phyloP scores from a whole-genome alignment of 2,797 vertebrate genomes.

The Nasua narica region DNA sequence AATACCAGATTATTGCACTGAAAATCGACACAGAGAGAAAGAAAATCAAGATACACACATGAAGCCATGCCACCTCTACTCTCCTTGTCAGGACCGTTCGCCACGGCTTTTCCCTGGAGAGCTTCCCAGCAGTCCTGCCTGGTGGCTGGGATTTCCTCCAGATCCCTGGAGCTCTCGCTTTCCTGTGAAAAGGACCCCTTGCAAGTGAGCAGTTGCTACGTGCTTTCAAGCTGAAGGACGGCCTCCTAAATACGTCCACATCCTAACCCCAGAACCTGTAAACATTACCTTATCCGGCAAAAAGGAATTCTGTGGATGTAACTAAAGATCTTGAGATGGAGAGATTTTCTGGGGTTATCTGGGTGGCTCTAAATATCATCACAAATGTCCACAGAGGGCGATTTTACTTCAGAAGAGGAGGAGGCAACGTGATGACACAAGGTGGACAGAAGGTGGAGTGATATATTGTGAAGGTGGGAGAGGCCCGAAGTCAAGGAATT shows the following conservation, averaged over 20 bases:
- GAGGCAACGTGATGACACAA: neutral
- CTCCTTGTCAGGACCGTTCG: too few relatives aligned
- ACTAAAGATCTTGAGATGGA: neutral
- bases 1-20: neutral
- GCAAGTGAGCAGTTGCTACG: neutral
- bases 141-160: neutral
- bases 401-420: neutral
- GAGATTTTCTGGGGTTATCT: neutral
- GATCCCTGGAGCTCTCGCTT: neutral
- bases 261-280: neutral
- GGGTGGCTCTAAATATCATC: neutral
- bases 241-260: neutral
- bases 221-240: neutral
- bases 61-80: accelerated
- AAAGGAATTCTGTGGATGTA: neutral
- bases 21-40: neutral
- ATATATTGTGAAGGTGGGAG: neutral
- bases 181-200: neutral
- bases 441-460: neutral
- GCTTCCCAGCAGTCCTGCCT: neutral
- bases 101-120: neutral
- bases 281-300: neutral
- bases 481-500: neutral
- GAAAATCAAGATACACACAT: neutral
- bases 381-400: neutral